Conservation (phyloP, 2,888 invertebrate species). For the Theretra japonica region DNA sequence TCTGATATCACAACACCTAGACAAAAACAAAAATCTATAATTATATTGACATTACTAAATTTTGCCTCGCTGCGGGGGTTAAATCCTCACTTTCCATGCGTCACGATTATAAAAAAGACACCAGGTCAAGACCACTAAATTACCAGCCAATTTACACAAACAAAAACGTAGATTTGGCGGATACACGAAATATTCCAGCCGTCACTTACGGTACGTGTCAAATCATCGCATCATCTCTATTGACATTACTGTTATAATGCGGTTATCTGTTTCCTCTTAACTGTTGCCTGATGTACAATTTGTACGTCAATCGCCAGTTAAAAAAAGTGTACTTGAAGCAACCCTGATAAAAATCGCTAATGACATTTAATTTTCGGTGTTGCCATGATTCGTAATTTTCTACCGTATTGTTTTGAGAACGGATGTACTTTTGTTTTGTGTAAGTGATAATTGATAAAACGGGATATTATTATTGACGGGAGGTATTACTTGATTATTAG, state of each 20-base stretch:
- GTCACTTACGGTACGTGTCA: conserved; percentile 11
- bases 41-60: neutral
- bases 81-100: neutral
- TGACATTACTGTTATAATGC: conserved; percentile 47
- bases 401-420: conserved; percentile 14
- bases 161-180: neutral
- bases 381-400: conserved; percentile 22
- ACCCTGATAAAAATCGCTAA: conserved; percentile 19
- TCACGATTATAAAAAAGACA: neutral
- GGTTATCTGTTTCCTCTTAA: conserved; percentile 44
- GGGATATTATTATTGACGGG: too few relatives aligned
- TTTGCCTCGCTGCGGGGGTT: neutral
- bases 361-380: conserved; percentile 16
- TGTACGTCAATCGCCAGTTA: conserved; percentile 4
- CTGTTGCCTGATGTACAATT: conserved; percentile 36
- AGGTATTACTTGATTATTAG: neutral
- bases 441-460: neutral
- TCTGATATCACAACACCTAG: too few relatives aligned
- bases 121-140: neutral
- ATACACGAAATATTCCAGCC: neutral
- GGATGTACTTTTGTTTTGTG: neutral
- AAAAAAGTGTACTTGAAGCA: neutral
- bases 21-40: too few relatives aligned
- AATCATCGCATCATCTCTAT: conserved; percentile 35
- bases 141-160: neutral